Percentiles rank a stretch among this genome's conserved stretches.
phyloP scores from a whole-genome alignment of 2,113 vertebrate species.

The Trogon surrucura region DNA sequence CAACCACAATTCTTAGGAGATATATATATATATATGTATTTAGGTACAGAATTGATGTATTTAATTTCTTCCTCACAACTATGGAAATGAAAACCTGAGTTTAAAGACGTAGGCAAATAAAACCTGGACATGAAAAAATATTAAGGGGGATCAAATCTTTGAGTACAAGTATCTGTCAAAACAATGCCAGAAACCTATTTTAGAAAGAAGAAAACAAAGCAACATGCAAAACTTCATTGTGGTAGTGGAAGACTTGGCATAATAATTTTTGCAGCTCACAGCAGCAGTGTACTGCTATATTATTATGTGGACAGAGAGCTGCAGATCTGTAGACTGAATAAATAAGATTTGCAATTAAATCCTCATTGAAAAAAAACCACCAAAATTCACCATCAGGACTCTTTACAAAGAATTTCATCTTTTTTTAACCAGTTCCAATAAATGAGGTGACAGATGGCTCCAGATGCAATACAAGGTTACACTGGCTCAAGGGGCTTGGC shows the following conservation, averaged over 20 bases:
- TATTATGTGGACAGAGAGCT: neutral
- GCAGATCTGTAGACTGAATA: neutral
- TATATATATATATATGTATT: neutral
- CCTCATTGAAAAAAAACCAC: constrained; percentile 18
- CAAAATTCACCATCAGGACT: constrained; percentile 51
- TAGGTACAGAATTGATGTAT: neutral
- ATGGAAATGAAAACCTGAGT: neutral
- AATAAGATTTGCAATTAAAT: constrained; percentile 57
- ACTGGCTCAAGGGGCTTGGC: constrained; percentile 46
- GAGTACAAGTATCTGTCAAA: neutral
- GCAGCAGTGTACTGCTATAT: neutral
- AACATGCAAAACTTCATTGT: neutral
- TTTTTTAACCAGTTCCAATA: constrained; percentile 23
- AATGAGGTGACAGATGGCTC: constrained; percentile 63
- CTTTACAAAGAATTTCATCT: constrained; percentile 35
- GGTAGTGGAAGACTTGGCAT: neutral
- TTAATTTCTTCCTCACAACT: neutral
- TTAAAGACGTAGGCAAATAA: neutral
- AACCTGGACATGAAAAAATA: neutral
- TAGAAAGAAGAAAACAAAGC: neutral
- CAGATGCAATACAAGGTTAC: constrained; percentile 30
- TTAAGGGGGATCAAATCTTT: neutral
- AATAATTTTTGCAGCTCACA: neutral
- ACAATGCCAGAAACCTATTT: neutral
- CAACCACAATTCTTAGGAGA: neutral